Evolutionary conservation across 2,797 vertebrate species (phyloP).

Genomic region (Schizopygopsis pylzovi): DNA sequence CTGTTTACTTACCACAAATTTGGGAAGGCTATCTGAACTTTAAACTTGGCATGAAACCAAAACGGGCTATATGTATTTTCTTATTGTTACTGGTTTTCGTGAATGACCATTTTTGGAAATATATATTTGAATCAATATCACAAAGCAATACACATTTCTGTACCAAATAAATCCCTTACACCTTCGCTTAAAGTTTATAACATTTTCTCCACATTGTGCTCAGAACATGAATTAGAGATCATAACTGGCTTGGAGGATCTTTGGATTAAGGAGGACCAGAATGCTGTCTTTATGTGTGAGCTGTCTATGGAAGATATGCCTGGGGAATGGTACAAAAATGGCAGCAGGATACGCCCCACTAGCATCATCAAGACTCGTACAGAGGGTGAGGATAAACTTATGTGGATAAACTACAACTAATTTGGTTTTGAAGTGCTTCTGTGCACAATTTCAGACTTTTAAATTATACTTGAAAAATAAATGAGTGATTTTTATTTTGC

Average conservation of each 20-base stretch:
- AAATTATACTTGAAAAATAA: not conserved
- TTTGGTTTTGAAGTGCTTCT: not conserved
- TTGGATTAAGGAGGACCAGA: slow-evolving; percentile 85
- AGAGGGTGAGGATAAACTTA: slow-evolving; percentile 78
- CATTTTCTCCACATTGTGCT: not conserved
- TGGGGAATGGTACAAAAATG: slow-evolving; percentile 85
- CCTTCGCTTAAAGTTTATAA: not conserved
- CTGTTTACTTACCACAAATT: not conserved
- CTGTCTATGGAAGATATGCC: slow-evolving; percentile 79
- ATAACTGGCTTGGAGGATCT: slow-evolving; percentile 82
- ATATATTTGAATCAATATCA: no score
- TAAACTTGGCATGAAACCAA: not conserved
- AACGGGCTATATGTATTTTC: not conserved
- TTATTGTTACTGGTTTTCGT: not conserved
- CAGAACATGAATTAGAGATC: slow-evolving; percentile 83
- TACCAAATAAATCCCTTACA: not conserved
- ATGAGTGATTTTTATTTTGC: not conserved
- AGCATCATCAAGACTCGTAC: slow-evolving; percentile 85
- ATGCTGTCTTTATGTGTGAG: slow-evolving; percentile 88
- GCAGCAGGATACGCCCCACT: slow-evolving; percentile 82
- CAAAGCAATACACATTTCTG: not conserved
- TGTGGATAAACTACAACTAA: not conserved
- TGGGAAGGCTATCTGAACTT: not conserved
- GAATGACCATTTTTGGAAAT: not conserved
- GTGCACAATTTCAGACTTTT: not conserved